Conservation (phyloP, 2,888 invertebrate species). For the Ganaspis brasiliensis region DNA sequence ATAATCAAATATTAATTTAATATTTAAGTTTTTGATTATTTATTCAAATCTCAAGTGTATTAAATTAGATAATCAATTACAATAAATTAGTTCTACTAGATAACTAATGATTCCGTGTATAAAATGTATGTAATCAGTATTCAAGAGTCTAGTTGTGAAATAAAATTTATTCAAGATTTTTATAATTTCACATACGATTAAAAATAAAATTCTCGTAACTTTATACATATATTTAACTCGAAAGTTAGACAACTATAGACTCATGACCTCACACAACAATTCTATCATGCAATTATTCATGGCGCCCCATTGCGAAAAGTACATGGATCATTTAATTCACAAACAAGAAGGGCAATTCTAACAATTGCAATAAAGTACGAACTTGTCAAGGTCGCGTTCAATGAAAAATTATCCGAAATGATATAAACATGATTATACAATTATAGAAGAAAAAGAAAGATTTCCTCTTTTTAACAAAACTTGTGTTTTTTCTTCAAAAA, state of each 20-base stretch:
- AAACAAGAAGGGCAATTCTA: constrained; percentile 25
- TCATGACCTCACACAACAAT: constrained; percentile 19
- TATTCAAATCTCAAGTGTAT: too few relatives aligned
- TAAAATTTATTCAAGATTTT: too few relatives aligned
- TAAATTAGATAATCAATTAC: too few relatives aligned
- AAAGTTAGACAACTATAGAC: neutral
- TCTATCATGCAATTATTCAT: neutral
- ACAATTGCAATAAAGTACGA: constrained; percentile 23
- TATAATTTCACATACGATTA: neutral
- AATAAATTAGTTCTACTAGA: too few relatives aligned
- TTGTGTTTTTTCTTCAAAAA: too few relatives aligned
- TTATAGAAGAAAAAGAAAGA: neutral
- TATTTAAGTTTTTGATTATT: too few relatives aligned
- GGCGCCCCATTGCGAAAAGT: constrained; percentile 14
- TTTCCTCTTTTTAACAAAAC: too few relatives aligned
- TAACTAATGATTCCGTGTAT: too few relatives aligned
- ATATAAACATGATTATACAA: neutral
- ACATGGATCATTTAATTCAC: constrained; percentile 7
- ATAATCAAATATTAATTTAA: too few relatives aligned
- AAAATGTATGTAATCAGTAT: too few relatives aligned
- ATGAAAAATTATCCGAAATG: neutral
- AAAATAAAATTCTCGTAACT: neutral
- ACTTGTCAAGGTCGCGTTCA: constrained; percentile 19
- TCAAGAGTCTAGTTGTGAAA: too few relatives aligned
- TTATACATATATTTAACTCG: neutral